phyloP scores from a whole-genome alignment of 2,113 vertebrate species.

The Lonchura striata region DNA sequence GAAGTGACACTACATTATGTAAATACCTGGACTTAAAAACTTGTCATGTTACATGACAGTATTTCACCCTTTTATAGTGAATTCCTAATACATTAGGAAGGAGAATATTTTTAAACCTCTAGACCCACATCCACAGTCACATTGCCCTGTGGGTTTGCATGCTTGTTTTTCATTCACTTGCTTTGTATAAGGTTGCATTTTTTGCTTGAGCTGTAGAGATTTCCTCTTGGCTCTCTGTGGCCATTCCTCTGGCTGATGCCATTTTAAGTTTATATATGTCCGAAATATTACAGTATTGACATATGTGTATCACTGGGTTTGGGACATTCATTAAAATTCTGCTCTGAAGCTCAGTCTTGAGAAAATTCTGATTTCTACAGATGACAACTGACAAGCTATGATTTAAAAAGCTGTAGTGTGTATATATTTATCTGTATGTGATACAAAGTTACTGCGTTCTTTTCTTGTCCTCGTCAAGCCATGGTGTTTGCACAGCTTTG shows the following conservation, averaged over 20 bases:
- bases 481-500: background rate
- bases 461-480: background rate
- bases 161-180: background rate
- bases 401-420: background rate
- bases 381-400: background rate
- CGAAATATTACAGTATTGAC: background rate
- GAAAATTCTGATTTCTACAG: background rate
- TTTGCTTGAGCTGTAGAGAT: background rate
- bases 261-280: background rate
- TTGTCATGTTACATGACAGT: accelerated
- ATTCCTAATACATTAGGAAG: background rate
- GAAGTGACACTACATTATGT: background rate
- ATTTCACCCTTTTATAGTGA: background rate
- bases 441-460: background rate
- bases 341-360: background rate
- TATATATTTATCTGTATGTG: background rate
- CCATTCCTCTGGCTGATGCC: background rate
- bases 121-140: background rate
- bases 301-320: background rate
- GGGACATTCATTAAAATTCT: background rate
- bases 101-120: background rate
- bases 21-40: background rate
- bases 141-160: background rate
- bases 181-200: background rate
- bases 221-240: background rate